Base-by-base conservation (phyloP, 1,140 invertebrate genomes). In the Gryon sp. region DNA sequence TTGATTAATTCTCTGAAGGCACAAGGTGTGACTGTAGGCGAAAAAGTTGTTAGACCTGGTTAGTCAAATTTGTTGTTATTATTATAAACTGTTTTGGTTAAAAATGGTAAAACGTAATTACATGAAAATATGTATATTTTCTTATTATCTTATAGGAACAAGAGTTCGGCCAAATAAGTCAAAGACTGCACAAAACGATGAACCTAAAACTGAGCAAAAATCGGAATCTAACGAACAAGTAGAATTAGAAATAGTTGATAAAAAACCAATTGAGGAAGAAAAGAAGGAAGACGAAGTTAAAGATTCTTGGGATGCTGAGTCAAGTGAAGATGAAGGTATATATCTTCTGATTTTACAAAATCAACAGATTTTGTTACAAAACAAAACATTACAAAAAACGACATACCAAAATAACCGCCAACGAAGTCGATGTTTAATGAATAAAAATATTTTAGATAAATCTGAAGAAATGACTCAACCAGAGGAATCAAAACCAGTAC, bases 1-100 rank as follows among this genome's bases (percentile, higher is more conserved):
- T 92, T 97, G 90, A 88, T 99, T 34, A 95, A 98, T 60, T 93
- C 94, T 2, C 89, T 97, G 22, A 96, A 96, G 89, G 95, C 94
- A 19, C 94, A 96, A 86, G 96, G 96, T 26, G 84, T 94, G 9
- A 88, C 90, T 72, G 90, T 93, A 41, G 92, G 90, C 4, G 93
- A 94, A 40, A 94, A 93, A 80, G 93, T 92, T 83, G 90, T 92
- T 2, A 89, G 94, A 63, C 92, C 91, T 73, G 94, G 86, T 85
- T 75, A 41, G 24, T 59, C n/a, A n/a, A n/a, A n/a, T n/a, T n/a
- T n/a, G n/a, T n/a, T n/a, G n/a, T n/a, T n/a, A n/a, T n/a, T n/a
- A n/a, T n/a, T n/a, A n/a, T n/a, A n/a, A n/a, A n/a, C n/a, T n/a
- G n/a, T n/a, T n/a, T n/a, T n/a, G n/a, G n/a, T n/a, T n/a, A n/a